A percentile compares a stretch with the other conserved stretches of the same genome.
Conservation (phyloP, 2,113 vertebrate species). For the Nesospiza acunhae region DNA sequence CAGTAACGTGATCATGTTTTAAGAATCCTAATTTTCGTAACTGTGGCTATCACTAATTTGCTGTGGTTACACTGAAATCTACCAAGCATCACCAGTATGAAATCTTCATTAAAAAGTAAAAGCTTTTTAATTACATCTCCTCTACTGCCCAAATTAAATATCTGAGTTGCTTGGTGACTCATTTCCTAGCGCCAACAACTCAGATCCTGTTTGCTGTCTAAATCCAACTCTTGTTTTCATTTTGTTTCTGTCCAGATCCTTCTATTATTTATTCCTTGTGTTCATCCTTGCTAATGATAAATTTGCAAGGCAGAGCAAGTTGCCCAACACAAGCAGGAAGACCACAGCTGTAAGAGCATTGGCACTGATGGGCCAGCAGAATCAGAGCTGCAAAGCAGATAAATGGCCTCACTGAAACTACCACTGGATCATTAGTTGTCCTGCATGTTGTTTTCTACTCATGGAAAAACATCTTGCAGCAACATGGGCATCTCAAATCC, state of each 20-base stretch:
- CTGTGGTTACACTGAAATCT: neutral
- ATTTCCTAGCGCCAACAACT: neutral
- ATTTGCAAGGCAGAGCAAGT: neutral
- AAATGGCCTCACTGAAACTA: neutral
- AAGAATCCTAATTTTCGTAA: neutral
- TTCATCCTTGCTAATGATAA: neutral
- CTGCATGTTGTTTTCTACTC: neutral
- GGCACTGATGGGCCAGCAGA: neutral
- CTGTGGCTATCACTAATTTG: neutral
- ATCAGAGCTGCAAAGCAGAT: neutral
- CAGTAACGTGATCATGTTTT: neutral
- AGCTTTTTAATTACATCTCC: neutral
- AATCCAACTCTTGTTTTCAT: neutral
- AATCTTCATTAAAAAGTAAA: conserved; percentile 14
- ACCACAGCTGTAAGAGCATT: neutral
- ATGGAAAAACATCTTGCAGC: neutral
- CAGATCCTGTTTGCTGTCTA: neutral
- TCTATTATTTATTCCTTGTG: neutral
- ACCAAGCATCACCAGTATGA: neutral
- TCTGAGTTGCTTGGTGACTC: neutral
- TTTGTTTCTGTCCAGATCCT: neutral
- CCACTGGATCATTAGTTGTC: neutral
- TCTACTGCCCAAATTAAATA: neutral
- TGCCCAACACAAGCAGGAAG: neutral
- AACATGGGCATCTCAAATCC: neutral